Percentiles rank a stretch among this genome's conserved stretches.
Conservation (phyloP, 2,888 invertebrate species). For the Dynastes maya region DNA sequence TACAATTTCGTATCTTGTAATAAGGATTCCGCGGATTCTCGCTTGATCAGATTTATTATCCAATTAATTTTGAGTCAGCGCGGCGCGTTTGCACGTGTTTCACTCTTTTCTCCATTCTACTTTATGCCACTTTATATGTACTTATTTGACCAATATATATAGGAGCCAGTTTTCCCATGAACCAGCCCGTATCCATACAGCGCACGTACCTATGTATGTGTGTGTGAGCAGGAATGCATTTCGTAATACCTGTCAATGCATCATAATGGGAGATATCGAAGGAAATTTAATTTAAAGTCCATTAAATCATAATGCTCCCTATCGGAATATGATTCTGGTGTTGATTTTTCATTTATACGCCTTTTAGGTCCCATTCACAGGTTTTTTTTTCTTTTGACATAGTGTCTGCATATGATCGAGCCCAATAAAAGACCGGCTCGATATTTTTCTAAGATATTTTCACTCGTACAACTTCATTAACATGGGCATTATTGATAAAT, state of each 20-base stretch:
- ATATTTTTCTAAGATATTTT: conserved; percentile 11
- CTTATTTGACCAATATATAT: background rate
- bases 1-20: conserved; percentile 46
- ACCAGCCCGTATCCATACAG: conserved; percentile 4
- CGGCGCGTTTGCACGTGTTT: conserved; percentile 41
- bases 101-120: conserved; percentile 28
- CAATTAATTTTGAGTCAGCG: conserved; percentile 54
- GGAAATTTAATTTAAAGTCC: conserved; percentile 46
- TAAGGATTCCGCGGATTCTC: conserved; percentile 54
- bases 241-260: conserved; percentile 45
- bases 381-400: background rate
- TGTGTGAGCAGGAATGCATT: conserved; percentile 18
- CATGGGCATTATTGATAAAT: background rate
- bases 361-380: conserved; percentile 18
- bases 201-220: background rate
- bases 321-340: conserved; percentile 7
- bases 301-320: conserved; percentile 40
- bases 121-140: conserved; percentile 3
- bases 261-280: conserved; percentile 33
- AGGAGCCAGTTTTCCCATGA: background rate
- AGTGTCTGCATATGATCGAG: too few species aligned
- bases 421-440: background rate
- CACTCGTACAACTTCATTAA: background rate
- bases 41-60: conserved; percentile 56
- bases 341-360: conserved; percentile 19